Base-by-base conservation (phyloP, 2,888 invertebrate species). In the Thereva nobilitata region DNA sequence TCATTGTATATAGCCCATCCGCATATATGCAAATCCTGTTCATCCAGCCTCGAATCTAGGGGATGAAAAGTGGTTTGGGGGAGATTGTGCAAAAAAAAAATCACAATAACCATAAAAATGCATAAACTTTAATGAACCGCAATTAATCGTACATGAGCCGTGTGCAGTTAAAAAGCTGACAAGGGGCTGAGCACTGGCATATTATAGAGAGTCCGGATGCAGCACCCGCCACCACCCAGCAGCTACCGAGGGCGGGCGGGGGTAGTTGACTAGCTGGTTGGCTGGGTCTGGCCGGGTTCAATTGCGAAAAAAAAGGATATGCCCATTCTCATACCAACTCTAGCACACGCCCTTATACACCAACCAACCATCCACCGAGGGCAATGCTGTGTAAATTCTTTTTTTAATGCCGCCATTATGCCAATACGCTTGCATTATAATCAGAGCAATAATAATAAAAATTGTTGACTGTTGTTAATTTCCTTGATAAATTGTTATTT, bases 51-150 rank as follows among this genome's bases (percentile, higher is more conserved):
- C 40, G 10, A 9, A 38, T 8, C 23, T 41, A 41, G 12, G 23
- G 23, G 12, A 38, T 7, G 12, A 12, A 41, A 10, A 55, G n/a
- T 44, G 44, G 44, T 44, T 8, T 8, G 1, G n/a, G 8, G 44
- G 44, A 2, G 8, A 44, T 2, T 44, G 44, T 8, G n/a, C n/a
- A 44, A 44, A 49, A 61, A 44, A 23, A 10, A 44, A 23, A 40
- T 61, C 23, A 41, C 61, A 61, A 61, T 61, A 61, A 61, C 61
- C 61, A 61, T 61, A 61, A 61, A 61, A 61, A 44, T 61, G 50
- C 50, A 79, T 78, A 77, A 79, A 79, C 77, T 78, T 78, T 77
- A 79, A 79, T 79, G 79, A 78, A 79, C 76, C 76, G 77, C 79
- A 79, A 79, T 79, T 79, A 79, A 79, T 79, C 77, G 77, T 78